Evolutionary conservation across 2,888 invertebrate genomes (phyloP).

Genomic region (Anoplius nigerrimus): DNA sequence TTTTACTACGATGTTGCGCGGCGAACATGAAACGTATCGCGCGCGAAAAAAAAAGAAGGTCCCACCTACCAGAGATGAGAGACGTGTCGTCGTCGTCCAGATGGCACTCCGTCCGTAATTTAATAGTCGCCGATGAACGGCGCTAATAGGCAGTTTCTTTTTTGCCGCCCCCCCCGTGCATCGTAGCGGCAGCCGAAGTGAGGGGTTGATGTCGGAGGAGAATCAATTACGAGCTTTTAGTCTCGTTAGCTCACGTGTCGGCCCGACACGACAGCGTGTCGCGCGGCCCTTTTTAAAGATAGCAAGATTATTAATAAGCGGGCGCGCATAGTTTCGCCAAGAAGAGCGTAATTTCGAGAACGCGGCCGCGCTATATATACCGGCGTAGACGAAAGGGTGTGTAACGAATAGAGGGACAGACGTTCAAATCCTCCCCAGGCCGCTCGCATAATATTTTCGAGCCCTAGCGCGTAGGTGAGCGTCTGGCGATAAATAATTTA

Average conservation of each 20-base stretch:
- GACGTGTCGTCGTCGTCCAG: constrained; percentile 31
- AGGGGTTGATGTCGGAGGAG: constrained; percentile 48
- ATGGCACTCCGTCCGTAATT: constrained; percentile 31
- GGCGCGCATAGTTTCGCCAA: too few relatives aligned
- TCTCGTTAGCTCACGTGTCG: constrained; percentile 53
- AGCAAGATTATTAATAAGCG: constrained; percentile 56
- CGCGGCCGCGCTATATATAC: too few relatives aligned
- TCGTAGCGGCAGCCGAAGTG: constrained; percentile 5
- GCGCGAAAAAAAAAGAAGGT: constrained; percentile 21
- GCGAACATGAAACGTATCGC: neutral
- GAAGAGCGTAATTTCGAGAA: too few relatives aligned
- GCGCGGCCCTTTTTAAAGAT: constrained; percentile 53
- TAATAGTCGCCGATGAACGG: constrained; percentile 51
- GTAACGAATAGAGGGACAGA: constrained; percentile 1
- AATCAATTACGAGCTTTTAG: constrained; percentile 60
- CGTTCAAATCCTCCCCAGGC: neutral
- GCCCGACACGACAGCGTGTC: constrained; percentile 48
- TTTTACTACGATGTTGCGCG: too few relatives aligned
- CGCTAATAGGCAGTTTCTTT: constrained; percentile 52
- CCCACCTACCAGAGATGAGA: constrained; percentile 19
- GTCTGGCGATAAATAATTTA: constrained; percentile 39
- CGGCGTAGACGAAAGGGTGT: neutral
- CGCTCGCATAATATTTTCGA: neutral
- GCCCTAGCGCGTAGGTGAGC: neutral
- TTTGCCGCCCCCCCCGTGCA: constrained; percentile 33